A percentile compares a stretch with the other conserved stretches of the same genome.
Evolutionary conservation across 2,888 invertebrate species (phyloP).

Genomic region (Marasmarcha lunaedactyla): DNA sequence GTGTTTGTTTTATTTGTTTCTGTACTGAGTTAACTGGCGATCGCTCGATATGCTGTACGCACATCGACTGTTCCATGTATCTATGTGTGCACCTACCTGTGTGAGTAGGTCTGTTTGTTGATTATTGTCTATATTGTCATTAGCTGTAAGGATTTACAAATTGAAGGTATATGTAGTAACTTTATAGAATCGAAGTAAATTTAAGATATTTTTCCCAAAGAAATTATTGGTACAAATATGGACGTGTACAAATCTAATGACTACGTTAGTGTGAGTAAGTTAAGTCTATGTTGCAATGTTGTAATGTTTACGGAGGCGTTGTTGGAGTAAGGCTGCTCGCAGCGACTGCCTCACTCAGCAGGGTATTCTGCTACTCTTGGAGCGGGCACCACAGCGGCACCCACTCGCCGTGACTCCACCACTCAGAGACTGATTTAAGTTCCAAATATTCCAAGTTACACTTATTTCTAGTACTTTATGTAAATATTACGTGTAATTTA

Average conservation of each 20-base stretch:
- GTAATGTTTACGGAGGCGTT: slow-evolving; percentile 47
- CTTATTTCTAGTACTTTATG: background rate
- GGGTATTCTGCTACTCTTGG: slow-evolving; percentile 33
- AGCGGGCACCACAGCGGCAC: too few species aligned
- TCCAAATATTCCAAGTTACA: slow-evolving; percentile 6
- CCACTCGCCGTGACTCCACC: too few species aligned
- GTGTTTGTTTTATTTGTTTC: slow-evolving; percentile 55
- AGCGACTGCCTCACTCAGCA: slow-evolving; percentile 64
- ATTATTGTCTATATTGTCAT: slow-evolving; percentile 63
- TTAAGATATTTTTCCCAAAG: slow-evolving; percentile 61
- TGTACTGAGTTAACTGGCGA: slow-evolving; percentile 29
- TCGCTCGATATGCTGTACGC: slow-evolving; percentile 28
- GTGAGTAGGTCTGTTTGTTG: slow-evolving; percentile 46
- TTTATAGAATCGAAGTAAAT: slow-evolving; percentile 31
- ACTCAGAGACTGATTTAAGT: slow-evolving; percentile 44
- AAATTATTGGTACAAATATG: slow-evolving; percentile 67
- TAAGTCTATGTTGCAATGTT: slow-evolving; percentile 63
- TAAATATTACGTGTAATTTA: background rate
- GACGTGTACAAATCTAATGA: slow-evolving; percentile 62
- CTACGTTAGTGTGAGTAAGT: slow-evolving; percentile 38
- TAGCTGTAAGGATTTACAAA: slow-evolving; percentile 39
- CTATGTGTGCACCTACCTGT: too few species aligned
- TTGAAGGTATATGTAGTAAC: slow-evolving; percentile 30
- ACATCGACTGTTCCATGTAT: slow-evolving; percentile 39
- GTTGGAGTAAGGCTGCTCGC: slow-evolving; percentile 49